These are phyloP conservation scores for Cyphomyrus discorhynchus DNA, from an alignment of 2,113 vertebrate species.

Conservation along the genomic window DNA sequence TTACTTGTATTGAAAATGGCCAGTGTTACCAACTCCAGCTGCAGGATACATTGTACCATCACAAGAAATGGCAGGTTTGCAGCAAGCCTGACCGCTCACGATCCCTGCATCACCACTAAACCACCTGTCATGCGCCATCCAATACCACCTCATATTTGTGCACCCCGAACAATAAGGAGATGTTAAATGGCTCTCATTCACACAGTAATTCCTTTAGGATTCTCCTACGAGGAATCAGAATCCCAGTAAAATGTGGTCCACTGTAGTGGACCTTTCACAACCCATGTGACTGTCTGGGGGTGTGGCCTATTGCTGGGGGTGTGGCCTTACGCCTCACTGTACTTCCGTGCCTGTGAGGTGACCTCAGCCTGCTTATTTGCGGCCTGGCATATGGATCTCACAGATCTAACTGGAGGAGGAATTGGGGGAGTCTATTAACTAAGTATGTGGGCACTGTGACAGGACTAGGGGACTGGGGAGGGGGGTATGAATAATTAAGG, in stretches of 20 bases:
- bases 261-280: background rate
- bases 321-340: background rate
- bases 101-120: background rate
- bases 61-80: background rate
- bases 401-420: background rate
- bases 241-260: background rate
- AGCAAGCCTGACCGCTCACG: background rate
- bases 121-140: background rate
- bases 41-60: background rate
- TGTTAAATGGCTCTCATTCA: background rate
- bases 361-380: background rate
- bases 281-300: background rate
- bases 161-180: background rate
- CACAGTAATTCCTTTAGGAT: background rate
- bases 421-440: background rate
- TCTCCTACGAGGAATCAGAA: background rate
- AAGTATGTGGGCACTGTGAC: background rate
- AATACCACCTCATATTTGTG: background rate
- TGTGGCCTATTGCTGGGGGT: background rate
- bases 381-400: background rate
- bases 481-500: slow-evolving; percentile 14
- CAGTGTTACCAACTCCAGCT: background rate
- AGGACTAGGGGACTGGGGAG: background rate
- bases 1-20: background rate
- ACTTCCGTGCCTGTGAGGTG: background rate